Evolutionary conservation across 2,888 invertebrate species (phyloP).

Genomic region (Mayetiola destructor): DNA sequence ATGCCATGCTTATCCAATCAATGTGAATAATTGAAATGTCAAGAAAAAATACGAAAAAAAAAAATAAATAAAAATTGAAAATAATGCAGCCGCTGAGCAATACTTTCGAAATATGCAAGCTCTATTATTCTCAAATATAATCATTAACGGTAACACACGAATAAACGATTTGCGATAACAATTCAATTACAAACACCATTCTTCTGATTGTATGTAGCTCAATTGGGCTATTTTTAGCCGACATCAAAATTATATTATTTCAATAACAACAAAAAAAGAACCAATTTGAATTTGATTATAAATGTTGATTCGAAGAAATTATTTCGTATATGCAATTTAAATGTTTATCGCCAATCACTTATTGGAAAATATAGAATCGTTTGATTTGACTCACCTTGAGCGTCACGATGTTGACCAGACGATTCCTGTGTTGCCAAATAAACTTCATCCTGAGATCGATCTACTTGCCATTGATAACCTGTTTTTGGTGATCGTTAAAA

Average conservation of each 20-base stretch:
- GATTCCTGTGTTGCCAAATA: conserved; percentile 69
- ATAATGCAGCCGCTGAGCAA: not conserved
- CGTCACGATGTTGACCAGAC: conserved; percentile 62
- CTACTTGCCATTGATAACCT: conserved; percentile 81
- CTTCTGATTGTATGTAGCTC: too few species aligned
- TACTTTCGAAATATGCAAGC: not conserved
- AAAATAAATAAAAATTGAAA: not conserved
- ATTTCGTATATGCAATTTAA: not conserved
- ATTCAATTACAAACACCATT: not conserved
- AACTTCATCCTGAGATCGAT: conserved; percentile 72
- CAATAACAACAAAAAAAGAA: too few species aligned
- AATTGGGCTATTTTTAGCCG: too few species aligned
- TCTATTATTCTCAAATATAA: not conserved
- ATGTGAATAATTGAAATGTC: too few species aligned
- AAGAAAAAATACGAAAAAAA: too few species aligned
- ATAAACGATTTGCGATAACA: conserved; percentile 10
- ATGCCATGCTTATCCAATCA: too few species aligned
- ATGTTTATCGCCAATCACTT: conserved; percentile 2
- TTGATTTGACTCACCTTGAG: conserved; percentile 54
- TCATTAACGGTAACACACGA: conserved; percentile 2
- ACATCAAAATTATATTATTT: too few species aligned
- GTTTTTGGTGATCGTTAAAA: not conserved
- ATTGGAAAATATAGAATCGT: conserved; percentile 1
- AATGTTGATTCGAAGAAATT: not conserved
- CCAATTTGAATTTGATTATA: not conserved